Base-by-base conservation (phyloP, 2,888 invertebrate genomes). In the Ditylenchus weischeri region DNA sequence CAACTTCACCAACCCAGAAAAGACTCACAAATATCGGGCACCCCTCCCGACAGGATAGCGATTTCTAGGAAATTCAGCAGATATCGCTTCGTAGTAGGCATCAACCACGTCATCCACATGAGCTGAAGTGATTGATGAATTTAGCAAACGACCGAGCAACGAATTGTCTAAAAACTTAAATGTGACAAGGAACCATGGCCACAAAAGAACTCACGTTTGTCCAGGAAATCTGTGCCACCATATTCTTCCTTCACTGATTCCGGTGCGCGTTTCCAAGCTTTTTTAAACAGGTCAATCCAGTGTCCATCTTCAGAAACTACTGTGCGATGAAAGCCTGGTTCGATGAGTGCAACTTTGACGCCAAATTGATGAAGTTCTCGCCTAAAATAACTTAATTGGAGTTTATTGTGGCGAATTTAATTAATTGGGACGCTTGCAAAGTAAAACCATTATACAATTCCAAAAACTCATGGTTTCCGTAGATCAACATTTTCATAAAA, bases 281-380 rank as follows among this genome's bases (percentile, higher is more conserved):
- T 69, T 18, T 76, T 72, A 15, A 76, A 75, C 19, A 76, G 59
- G 15, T 71, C 66, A n/a, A 69, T 47, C 73, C 73, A 75, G 21
- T 71, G 72, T 19, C 69, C 54, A n/a, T 69, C 69, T 60, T 76
- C 75, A 2, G 77, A 62, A 18, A 79, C 50, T 11, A 73, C 71
- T 8, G 79, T 79, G 54, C 73, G 68, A 74, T 79, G 79, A 49
- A 75, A 72, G 48, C 82, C 82, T 0, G 81, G 81, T 62, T 82
- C 81, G 19, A 81, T 66, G 61, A 78, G 71, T 64, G 73, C 71
- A 8, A 82, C 81, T 4, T 72, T 67, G 1, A 81, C 76, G 15
- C 80, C 81, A 60, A 76, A 81, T 19, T 70, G 72, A 13, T 71
- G 67, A 11, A 79, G 62, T 64, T 81, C 81, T 54, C 75, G 72